phyloP scores from a whole-genome alignment of 2,888 invertebrate species.

The Agapetus fuscipes region DNA sequence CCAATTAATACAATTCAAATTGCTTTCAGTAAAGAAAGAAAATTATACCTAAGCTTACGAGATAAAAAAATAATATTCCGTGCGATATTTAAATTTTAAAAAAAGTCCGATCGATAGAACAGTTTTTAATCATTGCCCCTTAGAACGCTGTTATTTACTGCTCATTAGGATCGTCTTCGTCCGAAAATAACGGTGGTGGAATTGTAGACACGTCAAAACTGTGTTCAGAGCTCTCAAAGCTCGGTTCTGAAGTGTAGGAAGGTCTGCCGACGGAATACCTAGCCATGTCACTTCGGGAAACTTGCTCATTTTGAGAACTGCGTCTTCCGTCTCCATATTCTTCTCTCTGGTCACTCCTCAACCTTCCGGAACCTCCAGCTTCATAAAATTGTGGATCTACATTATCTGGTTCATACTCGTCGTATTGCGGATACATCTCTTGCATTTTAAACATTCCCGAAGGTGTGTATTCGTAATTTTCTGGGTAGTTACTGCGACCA shows the following conservation, averaged over 20 bases:
- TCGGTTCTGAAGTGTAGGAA: conserved; percentile 42
- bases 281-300: conserved; percentile 6
- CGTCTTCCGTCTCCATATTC: not conserved
- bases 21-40: not conserved
- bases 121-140: too few relatives aligned
- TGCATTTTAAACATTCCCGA: conserved; percentile 41
- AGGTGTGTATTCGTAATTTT: conserved; percentile 31
- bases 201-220: conserved; percentile 65
- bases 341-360: not conserved
- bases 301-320: conserved; percentile 24
- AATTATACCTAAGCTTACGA: not conserved
- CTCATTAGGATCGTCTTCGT: conserved; percentile 35
- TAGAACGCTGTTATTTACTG: too few relatives aligned
- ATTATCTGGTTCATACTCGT: conserved; percentile 24
- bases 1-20: not conserved
- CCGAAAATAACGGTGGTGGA: conserved; percentile 67
- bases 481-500: conserved; percentile 34
- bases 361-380: conserved; percentile 8
- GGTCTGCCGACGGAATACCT: conserved; percentile 6
- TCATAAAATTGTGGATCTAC: conserved; percentile 26
- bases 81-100: not conserved
- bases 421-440: conserved; percentile 41
- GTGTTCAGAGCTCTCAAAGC: conserved; percentile 59
- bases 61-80: not conserved
- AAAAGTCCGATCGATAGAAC: too few relatives aligned